These are phyloP conservation scores for Zapus hudsonius DNA, from an alignment of 2,113 vertebrate genomes.

Conservation along the genomic window DNA sequence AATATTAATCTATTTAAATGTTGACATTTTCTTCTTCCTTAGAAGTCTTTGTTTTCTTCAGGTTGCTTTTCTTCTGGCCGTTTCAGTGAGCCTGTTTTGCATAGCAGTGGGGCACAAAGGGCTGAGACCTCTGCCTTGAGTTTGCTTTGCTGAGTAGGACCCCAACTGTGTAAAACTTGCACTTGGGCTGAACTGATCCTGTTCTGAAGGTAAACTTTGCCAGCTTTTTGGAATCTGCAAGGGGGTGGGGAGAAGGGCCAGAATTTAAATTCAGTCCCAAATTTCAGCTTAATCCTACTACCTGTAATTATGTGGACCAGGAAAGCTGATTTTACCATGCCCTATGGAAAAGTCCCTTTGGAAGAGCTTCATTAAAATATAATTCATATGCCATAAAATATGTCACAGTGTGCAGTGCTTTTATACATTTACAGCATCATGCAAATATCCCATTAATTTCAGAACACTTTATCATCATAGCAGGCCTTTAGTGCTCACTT, in stretches of 20 bases:
- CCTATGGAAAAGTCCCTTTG: neutral
- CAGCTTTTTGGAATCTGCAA: neutral
- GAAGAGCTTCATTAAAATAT: neutral
- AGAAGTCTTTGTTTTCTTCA: neutral
- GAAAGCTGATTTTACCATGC: neutral
- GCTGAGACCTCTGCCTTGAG: neutral
- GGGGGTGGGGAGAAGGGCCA: neutral
- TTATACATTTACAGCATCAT: neutral
- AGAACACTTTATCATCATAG: neutral
- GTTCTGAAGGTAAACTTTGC: neutral
- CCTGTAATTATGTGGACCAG: neutral
- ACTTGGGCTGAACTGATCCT: neutral
- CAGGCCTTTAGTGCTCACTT: neutral
- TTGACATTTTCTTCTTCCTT: conserved; percentile 4
- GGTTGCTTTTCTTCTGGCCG: conserved; percentile 22
- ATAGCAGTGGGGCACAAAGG: neutral
- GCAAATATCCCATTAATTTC: neutral
- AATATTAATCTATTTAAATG: neutral
- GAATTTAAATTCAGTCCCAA: conserved; percentile 8
- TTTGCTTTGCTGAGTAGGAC: neutral
- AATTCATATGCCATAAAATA: neutral
- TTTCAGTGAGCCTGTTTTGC: neutral
- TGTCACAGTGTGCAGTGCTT: neutral
- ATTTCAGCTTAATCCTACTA: neutral
- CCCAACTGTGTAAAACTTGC: neutral